phyloP scores from a whole-genome alignment of 30 jellyfish, hydroid and myxozoan genomes.

The Pelagia noctiluca region DNA sequence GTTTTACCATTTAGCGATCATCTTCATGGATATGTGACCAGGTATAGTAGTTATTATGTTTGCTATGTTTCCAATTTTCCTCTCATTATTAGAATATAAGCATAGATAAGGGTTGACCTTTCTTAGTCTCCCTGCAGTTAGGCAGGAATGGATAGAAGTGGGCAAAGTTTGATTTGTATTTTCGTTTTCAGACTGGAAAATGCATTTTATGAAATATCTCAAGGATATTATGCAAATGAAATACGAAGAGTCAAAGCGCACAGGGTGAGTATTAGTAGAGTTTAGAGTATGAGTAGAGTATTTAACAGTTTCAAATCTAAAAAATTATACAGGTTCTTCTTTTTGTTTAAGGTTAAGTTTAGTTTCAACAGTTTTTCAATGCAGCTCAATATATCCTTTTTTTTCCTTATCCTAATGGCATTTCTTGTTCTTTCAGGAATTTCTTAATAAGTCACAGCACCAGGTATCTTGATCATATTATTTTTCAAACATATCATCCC shows the following conservation, averaged over 20 bases:
- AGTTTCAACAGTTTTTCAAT: background rate
- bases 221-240: conserved; percentile 73
- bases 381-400: background rate
- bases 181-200: conserved; percentile 72
- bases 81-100: too few relatives aligned
- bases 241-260: conserved; percentile 82
- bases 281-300: too few relatives aligned
- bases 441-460: conserved; percentile 91
- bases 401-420: background rate
- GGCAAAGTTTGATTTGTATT: background rate
- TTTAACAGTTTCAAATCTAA: too few relatives aligned
- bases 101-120: too few relatives aligned
- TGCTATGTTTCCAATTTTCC: too few relatives aligned
- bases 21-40: conserved; percentile 92
- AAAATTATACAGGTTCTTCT: background rate
- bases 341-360: too few relatives aligned
- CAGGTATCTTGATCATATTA: too few relatives aligned
- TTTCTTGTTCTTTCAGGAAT: conserved; percentile 67
- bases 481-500: too few relatives aligned
- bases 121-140: background rate
- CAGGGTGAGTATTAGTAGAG: conserved; percentile 51
- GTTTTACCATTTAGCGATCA: conserved; percentile 96
- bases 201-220: conserved; percentile 90
- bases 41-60: conserved; percentile 72
- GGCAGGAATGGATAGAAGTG: background rate